A percentile compares a stretch with the other conserved stretches of the same genome.
These are phyloP conservation scores for Brachyrhaphis roseni DNA, from an alignment of 2,797 vertebrate genomes.

Conservation along the genomic window DNA sequence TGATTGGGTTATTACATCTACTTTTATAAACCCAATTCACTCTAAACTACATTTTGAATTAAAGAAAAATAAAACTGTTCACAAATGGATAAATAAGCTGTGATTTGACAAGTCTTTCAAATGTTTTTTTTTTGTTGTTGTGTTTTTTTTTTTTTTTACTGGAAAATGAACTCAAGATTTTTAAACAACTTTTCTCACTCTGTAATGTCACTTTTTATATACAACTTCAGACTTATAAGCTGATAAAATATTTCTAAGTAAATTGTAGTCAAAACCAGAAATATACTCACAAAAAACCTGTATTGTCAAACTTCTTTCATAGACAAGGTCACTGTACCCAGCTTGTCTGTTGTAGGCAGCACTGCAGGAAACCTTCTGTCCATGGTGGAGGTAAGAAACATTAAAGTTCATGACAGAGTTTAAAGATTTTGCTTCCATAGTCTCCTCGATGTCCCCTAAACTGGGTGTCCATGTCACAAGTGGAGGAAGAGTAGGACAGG, in stretches of 20 bases:
- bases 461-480: slow-evolving; percentile 65
- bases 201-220: neutral
- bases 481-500: slow-evolving; percentile 65
- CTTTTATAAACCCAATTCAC: neutral
- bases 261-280: neutral
- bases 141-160: too few relatives aligned
- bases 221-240: neutral
- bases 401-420: slow-evolving; percentile 68
- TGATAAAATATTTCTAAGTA: neutral
- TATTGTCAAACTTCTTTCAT: slow-evolving; percentile 43
- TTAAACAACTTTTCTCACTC: neutral
- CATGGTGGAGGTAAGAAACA: slow-evolving; percentile 61
- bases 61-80: neutral
- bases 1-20: neutral
- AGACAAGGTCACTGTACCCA: slow-evolving; percentile 38
- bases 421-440: neutral
- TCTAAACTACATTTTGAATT: neutral
- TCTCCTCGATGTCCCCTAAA: slow-evolving; percentile 50
- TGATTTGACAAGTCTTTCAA: neutral
- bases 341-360: slow-evolving; percentile 56
- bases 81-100: neutral
- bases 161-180: too few relatives aligned
- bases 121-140: neutral
- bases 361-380: slow-evolving; percentile 57
- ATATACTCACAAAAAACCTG: slow-evolving; percentile 67